Conservation (phyloP, 2,113 vertebrate genomes). For the Gnathonemus longibarbis region DNA sequence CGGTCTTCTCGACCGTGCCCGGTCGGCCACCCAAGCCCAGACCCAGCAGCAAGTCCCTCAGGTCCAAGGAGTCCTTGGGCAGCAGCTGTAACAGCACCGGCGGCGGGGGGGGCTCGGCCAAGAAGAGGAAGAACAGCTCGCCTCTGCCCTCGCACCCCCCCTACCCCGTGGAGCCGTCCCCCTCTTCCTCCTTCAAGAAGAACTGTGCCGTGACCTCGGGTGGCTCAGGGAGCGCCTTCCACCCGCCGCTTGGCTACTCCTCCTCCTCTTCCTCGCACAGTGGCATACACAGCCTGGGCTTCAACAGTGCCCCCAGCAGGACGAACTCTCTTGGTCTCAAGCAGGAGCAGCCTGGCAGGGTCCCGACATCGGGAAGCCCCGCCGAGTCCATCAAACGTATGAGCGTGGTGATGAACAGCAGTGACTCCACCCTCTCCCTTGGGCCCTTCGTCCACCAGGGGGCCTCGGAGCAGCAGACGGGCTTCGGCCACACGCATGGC, state of each 20-base stretch:
- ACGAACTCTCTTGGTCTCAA: constrained; percentile 77
- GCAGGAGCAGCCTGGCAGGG: constrained; percentile 78
- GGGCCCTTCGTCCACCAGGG: constrained; percentile 90
- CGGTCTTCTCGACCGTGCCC: constrained; percentile 82
- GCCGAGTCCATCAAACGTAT: constrained; percentile 94
- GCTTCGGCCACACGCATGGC: constrained; percentile 67
- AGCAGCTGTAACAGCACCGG: constrained; percentile 59
- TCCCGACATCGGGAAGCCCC: constrained; percentile 74
- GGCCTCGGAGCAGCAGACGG: constrained; percentile 71
- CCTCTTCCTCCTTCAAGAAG: constrained; percentile 75
- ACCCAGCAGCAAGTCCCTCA: constrained; percentile 75
- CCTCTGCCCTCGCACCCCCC: constrained; percentile 62
- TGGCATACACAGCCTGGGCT: constrained; percentile 68
- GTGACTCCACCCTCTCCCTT: constrained; percentile 90
- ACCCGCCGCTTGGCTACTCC: constrained; percentile 59
- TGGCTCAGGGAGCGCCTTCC: constrained; percentile 78
- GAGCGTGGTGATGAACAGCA: constrained; percentile 96
- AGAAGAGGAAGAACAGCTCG: constrained; percentile 90
- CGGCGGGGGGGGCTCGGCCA: constrained; percentile 75
- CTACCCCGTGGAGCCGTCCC: constrained; percentile 72
- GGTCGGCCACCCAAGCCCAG: constrained; percentile 88
- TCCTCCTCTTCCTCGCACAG: constrained; percentile 58
- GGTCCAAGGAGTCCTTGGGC: constrained; percentile 72
- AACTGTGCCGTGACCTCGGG: constrained; percentile 80
- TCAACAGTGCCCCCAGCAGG: constrained; percentile 77